Evolutionary conservation across 2,113 vertebrate genomes (phyloP).

Genomic region (Glareola pratincola): DNA sequence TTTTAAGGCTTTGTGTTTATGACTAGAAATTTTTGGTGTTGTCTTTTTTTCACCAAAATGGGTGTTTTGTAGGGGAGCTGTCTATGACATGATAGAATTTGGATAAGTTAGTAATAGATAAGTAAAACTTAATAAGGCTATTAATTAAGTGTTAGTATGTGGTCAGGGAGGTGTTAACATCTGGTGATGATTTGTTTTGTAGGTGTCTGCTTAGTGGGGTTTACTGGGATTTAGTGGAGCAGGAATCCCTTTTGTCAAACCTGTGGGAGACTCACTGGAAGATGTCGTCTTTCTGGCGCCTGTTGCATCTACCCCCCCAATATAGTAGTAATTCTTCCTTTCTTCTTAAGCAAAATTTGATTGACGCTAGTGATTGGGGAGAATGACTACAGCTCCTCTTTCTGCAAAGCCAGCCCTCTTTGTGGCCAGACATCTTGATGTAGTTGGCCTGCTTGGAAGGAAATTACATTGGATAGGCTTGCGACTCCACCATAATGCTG

Average conservation of each 20-base stretch:
- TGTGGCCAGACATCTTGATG: not conserved
- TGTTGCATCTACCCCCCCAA: not conserved
- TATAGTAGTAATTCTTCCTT: not conserved
- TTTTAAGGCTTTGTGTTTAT: not conserved
- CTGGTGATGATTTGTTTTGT: not conserved
- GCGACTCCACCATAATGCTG: not conserved
- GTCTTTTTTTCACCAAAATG: not conserved
- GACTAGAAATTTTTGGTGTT: not conserved
- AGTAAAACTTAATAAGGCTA: too few species aligned
- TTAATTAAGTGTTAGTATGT: not conserved
- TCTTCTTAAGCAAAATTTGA: not conserved
- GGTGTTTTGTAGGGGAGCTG: not conserved
- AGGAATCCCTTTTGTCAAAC: not conserved
- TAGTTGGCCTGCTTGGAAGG: not conserved
- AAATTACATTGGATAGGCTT: not conserved
- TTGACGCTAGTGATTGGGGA: not conserved
- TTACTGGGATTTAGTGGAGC: not conserved
- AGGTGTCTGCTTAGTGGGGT: not conserved
- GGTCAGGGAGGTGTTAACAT: not conserved
- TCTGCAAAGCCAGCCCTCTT: not conserved
- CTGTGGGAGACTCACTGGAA: not conserved
- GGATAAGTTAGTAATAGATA: too few species aligned
- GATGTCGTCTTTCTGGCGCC: not conserved
- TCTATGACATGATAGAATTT: not conserved
- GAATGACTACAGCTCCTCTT: not conserved